These are phyloP conservation scores for Notiomystis cincta DNA, from an alignment of 2,113 vertebrate genomes.

Conservation along the genomic window DNA sequence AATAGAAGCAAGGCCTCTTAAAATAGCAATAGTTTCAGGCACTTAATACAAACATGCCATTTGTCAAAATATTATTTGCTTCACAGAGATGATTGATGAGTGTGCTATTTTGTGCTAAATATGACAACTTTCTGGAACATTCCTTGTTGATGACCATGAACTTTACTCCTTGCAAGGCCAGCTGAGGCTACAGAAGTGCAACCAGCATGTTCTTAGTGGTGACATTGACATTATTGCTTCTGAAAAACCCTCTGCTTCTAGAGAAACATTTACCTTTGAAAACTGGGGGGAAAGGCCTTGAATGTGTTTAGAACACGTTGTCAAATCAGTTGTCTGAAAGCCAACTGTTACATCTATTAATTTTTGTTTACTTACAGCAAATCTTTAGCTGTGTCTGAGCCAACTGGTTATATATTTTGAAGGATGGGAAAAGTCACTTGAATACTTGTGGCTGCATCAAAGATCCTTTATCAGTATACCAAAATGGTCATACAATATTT, in stretches of 20 bases:
- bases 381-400: not conserved
- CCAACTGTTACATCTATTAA: not conserved
- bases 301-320: not conserved
- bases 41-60: not conserved
- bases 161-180: not conserved
- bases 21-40: constrained; percentile 11
- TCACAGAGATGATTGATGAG: constrained; percentile 16
- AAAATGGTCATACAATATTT: not conserved
- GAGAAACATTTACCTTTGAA: not conserved
- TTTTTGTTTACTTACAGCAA: not conserved
- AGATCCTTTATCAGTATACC: not conserved
- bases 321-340: not conserved
- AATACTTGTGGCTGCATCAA: not conserved
- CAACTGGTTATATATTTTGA: not conserved
- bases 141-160: not conserved
- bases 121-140: constrained; percentile 37
- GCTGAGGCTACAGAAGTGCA: not conserved
- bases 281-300: not conserved
- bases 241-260: not conserved
- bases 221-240: not conserved
- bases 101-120: constrained; percentile 32
- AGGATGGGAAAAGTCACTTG: not conserved
- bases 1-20: not conserved
- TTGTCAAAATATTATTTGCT: constrained; percentile 18
- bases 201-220: not conserved